Percentiles rank a stretch among this genome's conserved stretches.
phyloP scores from a whole-genome alignment of 92 coral and sea anemone species.

The Pocillopora grandis region DNA sequence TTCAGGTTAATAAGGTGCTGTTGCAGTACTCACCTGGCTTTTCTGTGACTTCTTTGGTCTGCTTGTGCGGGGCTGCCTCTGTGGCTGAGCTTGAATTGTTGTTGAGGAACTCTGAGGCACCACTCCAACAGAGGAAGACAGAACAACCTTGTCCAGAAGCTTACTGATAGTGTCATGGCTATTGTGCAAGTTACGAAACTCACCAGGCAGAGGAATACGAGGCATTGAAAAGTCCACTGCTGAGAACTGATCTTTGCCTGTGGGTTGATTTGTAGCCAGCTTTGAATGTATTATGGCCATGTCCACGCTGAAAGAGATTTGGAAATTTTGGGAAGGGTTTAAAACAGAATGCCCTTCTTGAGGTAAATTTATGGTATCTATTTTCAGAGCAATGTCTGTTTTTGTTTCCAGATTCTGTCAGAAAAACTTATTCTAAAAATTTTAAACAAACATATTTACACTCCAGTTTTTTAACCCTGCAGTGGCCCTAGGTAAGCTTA shows the following conservation, averaged over 20 bases:
- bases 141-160: slow-evolving; percentile 67
- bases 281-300: slow-evolving; percentile 87
- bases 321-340: neutral
- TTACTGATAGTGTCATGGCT: slow-evolving; percentile 67
- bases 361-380: too few relatives aligned
- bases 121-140: slow-evolving; percentile 35
- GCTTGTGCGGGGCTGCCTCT: slow-evolving; percentile 67
- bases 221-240: slow-evolving; percentile 51
- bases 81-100: slow-evolving; percentile 59
- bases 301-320: slow-evolving; percentile 59
- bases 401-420: too few relatives aligned
- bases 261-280: slow-evolving; percentile 64
- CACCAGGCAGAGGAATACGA: slow-evolving; percentile 77
- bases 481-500: too few relatives aligned
- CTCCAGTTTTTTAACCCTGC: too few relatives aligned
- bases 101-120: slow-evolving; percentile 35
- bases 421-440: too few relatives aligned
- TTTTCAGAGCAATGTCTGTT: too few relatives aligned
- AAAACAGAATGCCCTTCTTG: neutral
- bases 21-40: slow-evolving; percentile 54
- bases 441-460: too few relatives aligned
- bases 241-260: slow-evolving; percentile 45
- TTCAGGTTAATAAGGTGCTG: neutral
- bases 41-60: slow-evolving; percentile 73
- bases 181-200: slow-evolving; percentile 30